A percentile compares a stretch with the other conserved stretches of the same genome.
Evolutionary conservation across 1,140 invertebrate species (phyloP).

Genomic region (Temnothorax curvispinosus): DNA sequence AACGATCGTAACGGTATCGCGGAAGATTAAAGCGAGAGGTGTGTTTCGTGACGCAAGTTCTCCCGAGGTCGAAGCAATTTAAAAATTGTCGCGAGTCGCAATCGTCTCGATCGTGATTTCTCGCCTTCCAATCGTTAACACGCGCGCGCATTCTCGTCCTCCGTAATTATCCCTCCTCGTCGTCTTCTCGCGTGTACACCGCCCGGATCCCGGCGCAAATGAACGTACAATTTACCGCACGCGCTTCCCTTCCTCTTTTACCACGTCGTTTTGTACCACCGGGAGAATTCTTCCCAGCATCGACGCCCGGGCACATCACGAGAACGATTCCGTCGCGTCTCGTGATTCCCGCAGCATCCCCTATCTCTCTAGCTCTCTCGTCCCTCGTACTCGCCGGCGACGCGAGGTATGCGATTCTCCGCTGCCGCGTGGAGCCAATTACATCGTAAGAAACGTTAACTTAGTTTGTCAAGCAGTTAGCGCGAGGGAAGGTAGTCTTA

Average conservation of each 20-base stretch:
- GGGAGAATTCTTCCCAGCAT: constrained; percentile 53
- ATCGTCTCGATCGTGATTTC: constrained; percentile 45
- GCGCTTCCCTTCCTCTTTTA: constrained; percentile 42
- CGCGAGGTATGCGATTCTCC: constrained; percentile 77
- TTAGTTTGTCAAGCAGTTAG: constrained; percentile 82
- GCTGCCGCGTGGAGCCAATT: constrained; percentile 78
- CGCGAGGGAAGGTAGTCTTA: constrained; percentile 64
- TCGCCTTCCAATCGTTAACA: constrained; percentile 55
- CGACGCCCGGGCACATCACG: constrained; percentile 61
- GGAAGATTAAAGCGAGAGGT: constrained; percentile 8
- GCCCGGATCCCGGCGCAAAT: constrained; percentile 59
- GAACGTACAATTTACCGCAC: constrained; percentile 73
- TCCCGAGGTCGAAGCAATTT: constrained; percentile 14
- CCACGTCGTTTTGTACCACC: constrained; percentile 28
- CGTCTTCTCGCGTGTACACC: constrained; percentile 4
- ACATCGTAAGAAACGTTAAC: constrained; percentile 82
- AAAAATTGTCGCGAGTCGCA: constrained; percentile 8
- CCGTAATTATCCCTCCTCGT: constrained; percentile 40
- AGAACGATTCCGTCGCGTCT: constrained; percentile 62
- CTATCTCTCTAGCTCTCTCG: background rate
- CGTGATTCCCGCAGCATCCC: background rate
- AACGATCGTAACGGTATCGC: background rate
- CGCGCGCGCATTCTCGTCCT: constrained; percentile 34
- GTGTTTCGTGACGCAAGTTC: background rate
- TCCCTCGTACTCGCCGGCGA: constrained; percentile 61